These are phyloP conservation scores for Melanerpes aurifrons DNA, from an alignment of 2,113 vertebrate species.

Conservation along the genomic window DNA sequence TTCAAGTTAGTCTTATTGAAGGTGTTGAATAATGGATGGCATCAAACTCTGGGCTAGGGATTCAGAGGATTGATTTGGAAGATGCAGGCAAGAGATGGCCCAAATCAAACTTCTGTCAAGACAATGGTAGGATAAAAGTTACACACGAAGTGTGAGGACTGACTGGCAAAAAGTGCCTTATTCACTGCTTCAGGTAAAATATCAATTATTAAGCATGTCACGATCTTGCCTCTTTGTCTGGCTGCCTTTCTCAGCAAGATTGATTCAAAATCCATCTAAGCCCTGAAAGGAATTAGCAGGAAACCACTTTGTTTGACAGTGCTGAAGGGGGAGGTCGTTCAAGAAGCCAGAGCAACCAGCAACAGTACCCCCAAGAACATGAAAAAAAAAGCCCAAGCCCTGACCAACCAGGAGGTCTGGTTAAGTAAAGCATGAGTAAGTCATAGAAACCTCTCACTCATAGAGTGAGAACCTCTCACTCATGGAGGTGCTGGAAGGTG, in stretches of 20 bases:
- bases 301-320: conserved; percentile 18
- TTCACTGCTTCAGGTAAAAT: background rate
- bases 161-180: background rate
- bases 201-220: conserved; percentile 34
- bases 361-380: background rate
- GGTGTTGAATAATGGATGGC: conserved; percentile 62
- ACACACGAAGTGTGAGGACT: background rate
- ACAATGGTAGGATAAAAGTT: background rate
- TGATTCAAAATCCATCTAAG: conserved; percentile 59
- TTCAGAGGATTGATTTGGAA: conserved; percentile 11
- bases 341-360: background rate
- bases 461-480: too few species aligned
- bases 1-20: background rate
- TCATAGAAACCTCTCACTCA: background rate
- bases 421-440: background rate
- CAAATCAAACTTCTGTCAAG: background rate
- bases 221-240: conserved; percentile 20
- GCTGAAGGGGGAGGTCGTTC: background rate
- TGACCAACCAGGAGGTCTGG: background rate
- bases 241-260: conserved; percentile 48
- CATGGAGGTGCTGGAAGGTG: too few species aligned
- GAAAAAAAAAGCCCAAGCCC: background rate
- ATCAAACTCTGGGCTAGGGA: background rate
- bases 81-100: background rate
- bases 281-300: conserved; percentile 50